A percentile compares a stretch with the other conserved stretches of the same genome.
Conservation (phyloP, 1,140 invertebrate species). For the Temnothorax nylanderi region DNA sequence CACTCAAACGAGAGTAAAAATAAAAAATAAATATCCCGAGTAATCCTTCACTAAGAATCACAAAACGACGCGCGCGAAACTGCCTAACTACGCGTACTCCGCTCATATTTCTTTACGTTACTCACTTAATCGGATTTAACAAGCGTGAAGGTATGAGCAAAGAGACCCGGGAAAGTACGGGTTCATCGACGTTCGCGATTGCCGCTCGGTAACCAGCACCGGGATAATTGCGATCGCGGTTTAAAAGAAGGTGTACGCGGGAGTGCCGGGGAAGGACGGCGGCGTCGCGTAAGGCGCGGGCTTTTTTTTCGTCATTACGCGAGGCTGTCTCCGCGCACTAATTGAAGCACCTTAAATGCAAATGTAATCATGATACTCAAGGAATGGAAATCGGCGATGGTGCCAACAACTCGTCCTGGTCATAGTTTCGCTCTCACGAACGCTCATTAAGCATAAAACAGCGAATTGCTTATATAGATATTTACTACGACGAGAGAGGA, state of each 20-base stretch:
- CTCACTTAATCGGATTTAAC: slow-evolving; percentile 52
- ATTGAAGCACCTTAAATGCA: slow-evolving; percentile 60
- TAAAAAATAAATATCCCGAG: slow-evolving; percentile 16
- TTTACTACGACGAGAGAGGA: not conserved
- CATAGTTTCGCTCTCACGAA: slow-evolving; percentile 22
- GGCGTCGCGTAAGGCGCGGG: not conserved
- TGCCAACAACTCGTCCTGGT: slow-evolving; percentile 25
- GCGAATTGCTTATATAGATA: slow-evolving; percentile 53
- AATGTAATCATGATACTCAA: slow-evolving; percentile 53
- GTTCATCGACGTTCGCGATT: slow-evolving; percentile 37
- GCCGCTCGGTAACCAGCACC: slow-evolving; percentile 18
- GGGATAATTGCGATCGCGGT: slow-evolving; percentile 61
- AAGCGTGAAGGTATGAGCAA: slow-evolving; percentile 52
- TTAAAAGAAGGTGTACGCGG: not conserved
- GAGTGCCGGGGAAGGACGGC: not conserved
- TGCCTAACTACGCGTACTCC: not conserved
- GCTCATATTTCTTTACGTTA: slow-evolving; percentile 28
- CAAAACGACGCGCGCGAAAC: not conserved
- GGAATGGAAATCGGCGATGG: slow-evolving; percentile 26
- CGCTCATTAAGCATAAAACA: slow-evolving; percentile 38
- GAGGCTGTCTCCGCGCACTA: slow-evolving; percentile 24
- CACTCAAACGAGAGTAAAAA: not conserved
- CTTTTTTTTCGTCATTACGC: slow-evolving; percentile 46
- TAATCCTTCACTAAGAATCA: slow-evolving; percentile 20
- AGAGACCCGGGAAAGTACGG: not conserved